Percentiles rank a stretch among this genome's conserved stretches.
These are phyloP conservation scores for Cyclophora punctaria DNA, from an alignment of 2,888 invertebrate genomes.

Conservation along the genomic window DNA sequence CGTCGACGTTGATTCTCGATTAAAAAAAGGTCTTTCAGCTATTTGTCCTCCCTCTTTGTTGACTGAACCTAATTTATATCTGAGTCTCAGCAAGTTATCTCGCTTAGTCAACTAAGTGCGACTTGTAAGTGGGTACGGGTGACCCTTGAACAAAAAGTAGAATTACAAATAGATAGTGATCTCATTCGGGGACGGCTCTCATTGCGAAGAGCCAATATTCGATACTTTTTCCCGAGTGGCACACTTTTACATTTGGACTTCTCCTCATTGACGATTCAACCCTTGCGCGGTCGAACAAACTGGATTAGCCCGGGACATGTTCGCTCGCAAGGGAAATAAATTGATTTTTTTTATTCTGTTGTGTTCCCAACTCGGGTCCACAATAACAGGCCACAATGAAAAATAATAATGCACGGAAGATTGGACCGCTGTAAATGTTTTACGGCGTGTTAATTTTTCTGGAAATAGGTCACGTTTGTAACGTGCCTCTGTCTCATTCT, in stretches of 20 bases:
- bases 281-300: constrained; percentile 72
- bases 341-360: constrained; percentile 65
- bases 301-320: constrained; percentile 70
- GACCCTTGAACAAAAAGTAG: constrained; percentile 31
- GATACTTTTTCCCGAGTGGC: constrained; percentile 55
- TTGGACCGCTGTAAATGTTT: constrained; percentile 42
- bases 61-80: constrained; percentile 8
- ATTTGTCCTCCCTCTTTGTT: neutral
- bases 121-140: constrained; percentile 17
- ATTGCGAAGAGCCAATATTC: constrained; percentile 57
- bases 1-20: no score
- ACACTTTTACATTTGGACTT: constrained; percentile 65
- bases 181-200: constrained; percentile 45
- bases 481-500: constrained; percentile 16
- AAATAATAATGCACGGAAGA: constrained; percentile 53
- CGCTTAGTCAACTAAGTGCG: constrained; percentile 13
- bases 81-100: constrained; percentile 11
- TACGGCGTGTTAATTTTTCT: constrained; percentile 24
- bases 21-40: neutral
- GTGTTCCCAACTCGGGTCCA: constrained; percentile 52
- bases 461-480: constrained; percentile 24
- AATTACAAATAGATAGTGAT: constrained; percentile 50
- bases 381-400: constrained; percentile 61
- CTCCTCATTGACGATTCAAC: constrained; percentile 71
- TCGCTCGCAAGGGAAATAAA: constrained; percentile 69